These are phyloP conservation scores for Pocillopora grandis DNA, from an alignment of 92 coral and sea anemone species.

Conservation along the genomic window DNA sequence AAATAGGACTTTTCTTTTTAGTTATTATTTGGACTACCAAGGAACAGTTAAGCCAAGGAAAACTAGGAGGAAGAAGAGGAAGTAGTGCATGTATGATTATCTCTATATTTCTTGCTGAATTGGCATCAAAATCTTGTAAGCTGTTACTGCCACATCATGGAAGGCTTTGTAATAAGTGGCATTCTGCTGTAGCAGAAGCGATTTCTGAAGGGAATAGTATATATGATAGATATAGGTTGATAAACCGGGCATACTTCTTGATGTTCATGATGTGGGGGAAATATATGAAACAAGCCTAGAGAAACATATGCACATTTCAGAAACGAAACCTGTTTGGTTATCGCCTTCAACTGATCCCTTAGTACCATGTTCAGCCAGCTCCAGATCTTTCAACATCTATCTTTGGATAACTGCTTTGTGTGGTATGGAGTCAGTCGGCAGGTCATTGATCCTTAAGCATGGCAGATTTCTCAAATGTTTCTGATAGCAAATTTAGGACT, in stretches of 20 bases:
- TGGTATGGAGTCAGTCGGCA: neutral
- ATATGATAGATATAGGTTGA: constrained; percentile 21
- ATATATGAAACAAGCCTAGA: constrained; percentile 4
- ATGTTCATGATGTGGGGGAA: constrained; percentile 16
- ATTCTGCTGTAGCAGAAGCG: constrained; percentile 22
- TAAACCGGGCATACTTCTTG: constrained; percentile 14
- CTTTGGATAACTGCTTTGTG: neutral
- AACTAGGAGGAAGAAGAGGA: constrained; percentile 26
- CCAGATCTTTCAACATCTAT: neutral
- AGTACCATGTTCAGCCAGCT: neutral
- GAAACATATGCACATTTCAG: constrained; percentile 18
- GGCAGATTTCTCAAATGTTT: constrained; percentile 13
- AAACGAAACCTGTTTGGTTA: constrained; percentile 32
- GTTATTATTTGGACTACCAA: constrained; percentile 32
- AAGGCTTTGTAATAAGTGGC: constrained; percentile 28
- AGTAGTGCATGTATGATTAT: constrained; percentile 28
- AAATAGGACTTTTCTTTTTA: constrained; percentile 13
- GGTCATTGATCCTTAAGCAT: neutral
- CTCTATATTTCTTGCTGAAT: neutral
- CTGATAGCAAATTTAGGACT: constrained; percentile 9
- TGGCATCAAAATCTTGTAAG: constrained; percentile 11
- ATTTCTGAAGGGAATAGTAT: constrained; percentile 20
- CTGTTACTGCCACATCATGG: constrained; percentile 22
- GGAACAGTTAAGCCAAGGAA: constrained; percentile 37
- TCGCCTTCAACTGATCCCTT: constrained; percentile 19